Conservation (phyloP, 2,113 vertebrate species). For the Litocranius walleri region DNA sequence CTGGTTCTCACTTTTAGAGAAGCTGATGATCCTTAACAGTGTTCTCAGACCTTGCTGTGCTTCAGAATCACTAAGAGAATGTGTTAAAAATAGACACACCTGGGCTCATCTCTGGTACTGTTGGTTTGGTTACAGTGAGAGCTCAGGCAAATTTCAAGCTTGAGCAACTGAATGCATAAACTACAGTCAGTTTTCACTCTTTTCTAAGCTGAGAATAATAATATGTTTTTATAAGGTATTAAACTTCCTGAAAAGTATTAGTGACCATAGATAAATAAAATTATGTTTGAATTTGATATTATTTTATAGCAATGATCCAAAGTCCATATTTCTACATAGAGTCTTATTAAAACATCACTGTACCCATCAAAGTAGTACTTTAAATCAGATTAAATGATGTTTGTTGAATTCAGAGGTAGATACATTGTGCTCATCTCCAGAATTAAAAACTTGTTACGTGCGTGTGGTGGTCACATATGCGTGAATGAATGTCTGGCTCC, state of each 20-base stretch:
- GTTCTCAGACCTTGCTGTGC: neutral
- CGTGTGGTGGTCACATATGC: neutral
- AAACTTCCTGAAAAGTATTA: neutral
- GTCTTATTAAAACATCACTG: neutral
- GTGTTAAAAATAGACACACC: neutral
- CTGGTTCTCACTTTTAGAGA: neutral
- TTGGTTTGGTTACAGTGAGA: neutral
- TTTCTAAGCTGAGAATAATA: neutral
- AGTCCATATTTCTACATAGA: neutral
- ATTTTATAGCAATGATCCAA: neutral
- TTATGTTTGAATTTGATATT: neutral
- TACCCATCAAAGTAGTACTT: neutral
- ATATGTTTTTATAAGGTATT: neutral
- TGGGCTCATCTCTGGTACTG: neutral
- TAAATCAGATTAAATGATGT: neutral
- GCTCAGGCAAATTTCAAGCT: neutral
- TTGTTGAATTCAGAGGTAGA: slow-evolving; percentile 12
- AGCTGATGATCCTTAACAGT: neutral
- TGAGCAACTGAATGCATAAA: neutral
- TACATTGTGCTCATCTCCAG: neutral
- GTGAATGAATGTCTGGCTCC: neutral
- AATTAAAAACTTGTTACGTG: slow-evolving; percentile 2
- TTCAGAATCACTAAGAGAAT: neutral
- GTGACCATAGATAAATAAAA: neutral
- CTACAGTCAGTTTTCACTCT: neutral